Evolutionary conservation across 2,797 vertebrate species (phyloP).

Genomic region (Dendrocincla tyrannina): DNA sequence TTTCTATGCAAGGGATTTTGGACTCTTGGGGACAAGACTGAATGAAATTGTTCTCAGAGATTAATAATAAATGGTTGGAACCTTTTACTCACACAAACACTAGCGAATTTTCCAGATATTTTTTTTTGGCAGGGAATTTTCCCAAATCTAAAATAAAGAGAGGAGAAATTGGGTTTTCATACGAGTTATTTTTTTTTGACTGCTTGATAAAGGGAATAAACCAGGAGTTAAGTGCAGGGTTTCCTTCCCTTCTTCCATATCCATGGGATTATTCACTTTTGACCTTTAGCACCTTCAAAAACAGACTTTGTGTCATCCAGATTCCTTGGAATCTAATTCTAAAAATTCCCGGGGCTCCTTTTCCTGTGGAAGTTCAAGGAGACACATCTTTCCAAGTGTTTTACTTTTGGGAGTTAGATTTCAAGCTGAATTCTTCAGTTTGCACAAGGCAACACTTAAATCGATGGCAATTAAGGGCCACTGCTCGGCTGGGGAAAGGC

Average conservation of each 20-base stretch:
- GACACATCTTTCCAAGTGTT: background rate
- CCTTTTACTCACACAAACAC: slow-evolving; percentile 76
- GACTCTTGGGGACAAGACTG: slow-evolving; percentile 47
- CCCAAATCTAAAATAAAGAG: slow-evolving; percentile 76
- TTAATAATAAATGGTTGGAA: slow-evolving; percentile 65
- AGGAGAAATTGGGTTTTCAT: slow-evolving; percentile 64
- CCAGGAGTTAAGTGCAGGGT: background rate
- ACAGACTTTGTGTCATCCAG: background rate
- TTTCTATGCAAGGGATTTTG: slow-evolving; percentile 53
- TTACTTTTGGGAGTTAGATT: background rate
- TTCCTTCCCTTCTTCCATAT: background rate
- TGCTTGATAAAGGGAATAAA: background rate
- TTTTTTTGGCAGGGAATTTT: slow-evolving; percentile 67
- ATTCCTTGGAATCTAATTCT: background rate
- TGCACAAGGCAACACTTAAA: background rate
- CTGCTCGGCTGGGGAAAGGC: background rate
- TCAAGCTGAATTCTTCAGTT: background rate
- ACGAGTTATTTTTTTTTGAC: slow-evolving; percentile 26
- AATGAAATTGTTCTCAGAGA: slow-evolving; percentile 17
- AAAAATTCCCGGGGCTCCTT: background rate
- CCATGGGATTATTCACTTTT: background rate
- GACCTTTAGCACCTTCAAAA: background rate
- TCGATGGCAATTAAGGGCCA: background rate
- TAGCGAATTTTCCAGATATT: slow-evolving; percentile 67
- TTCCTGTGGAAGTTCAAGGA: background rate